Evolutionary conservation across 2,888 invertebrate genomes (phyloP).

Genomic region (Lapara coniferarum): DNA sequence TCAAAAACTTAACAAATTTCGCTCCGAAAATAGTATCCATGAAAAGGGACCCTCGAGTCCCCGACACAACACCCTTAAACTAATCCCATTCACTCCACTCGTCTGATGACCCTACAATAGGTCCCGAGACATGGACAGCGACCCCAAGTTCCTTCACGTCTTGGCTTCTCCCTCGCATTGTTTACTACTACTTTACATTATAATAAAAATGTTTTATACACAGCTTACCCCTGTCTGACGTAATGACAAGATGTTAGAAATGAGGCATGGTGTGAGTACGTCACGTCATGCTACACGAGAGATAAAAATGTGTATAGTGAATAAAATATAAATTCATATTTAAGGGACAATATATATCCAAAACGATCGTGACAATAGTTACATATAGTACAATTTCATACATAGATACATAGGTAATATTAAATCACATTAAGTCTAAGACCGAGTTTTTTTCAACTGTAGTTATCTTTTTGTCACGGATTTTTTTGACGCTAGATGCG

Average conservation of each 20-base stretch:
- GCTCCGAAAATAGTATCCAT: no score
- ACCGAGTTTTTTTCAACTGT: no score
- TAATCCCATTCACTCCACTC: conserved; percentile 20
- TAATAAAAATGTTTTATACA: conserved; percentile 51
- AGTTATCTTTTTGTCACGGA: no score
- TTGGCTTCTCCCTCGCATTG: conserved; percentile 59
- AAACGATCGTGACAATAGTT: no score
- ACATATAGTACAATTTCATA: no score
- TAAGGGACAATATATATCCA: no score
- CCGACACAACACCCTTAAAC: not conserved
- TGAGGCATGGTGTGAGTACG: not conserved
- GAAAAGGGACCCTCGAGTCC: not conserved
- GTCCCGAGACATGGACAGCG: conserved; percentile 1
- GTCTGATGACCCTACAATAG: conserved; percentile 6
- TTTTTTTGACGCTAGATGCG: no score
- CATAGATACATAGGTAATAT: no score
- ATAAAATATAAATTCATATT: no score
- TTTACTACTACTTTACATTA: conserved; percentile 63
- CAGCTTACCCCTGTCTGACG: conserved; percentile 38
- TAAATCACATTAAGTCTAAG: no score
- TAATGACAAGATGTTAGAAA: conserved; percentile 29
- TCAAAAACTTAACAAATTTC: no score
- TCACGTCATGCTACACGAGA: conserved; percentile 25
- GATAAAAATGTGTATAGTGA: not conserved
- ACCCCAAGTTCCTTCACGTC: conserved; percentile 46